These are phyloP conservation scores for Bombyx huttoni DNA, from an alignment of 2,888 invertebrate genomes.

Conservation along the genomic window DNA sequence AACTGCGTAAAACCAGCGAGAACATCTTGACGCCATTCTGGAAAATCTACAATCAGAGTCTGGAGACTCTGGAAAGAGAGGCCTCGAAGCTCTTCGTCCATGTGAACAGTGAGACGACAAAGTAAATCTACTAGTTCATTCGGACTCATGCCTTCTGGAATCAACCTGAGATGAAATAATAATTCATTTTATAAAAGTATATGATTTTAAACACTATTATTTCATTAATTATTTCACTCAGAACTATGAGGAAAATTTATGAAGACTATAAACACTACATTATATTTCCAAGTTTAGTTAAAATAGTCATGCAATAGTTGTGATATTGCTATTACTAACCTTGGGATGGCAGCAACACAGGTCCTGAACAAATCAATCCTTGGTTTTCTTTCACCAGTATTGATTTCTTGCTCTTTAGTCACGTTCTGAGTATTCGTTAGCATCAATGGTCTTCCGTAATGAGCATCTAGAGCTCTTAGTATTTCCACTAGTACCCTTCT, in stretches of 20 bases:
- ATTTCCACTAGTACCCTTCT: conserved; percentile 96
- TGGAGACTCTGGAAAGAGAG: conserved; percentile 96
- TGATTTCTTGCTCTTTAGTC: conserved; percentile 94
- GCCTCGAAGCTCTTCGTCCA: conserved; percentile 97
- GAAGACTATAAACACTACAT: no score
- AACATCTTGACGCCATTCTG: conserved; percentile 98
- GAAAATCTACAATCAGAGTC: conserved; percentile 95
- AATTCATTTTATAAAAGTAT: background rate
- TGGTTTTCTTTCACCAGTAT: conserved; percentile 96
- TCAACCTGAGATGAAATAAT: conserved; percentile 74
- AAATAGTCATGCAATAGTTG: no score
- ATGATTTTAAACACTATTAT: background rate
- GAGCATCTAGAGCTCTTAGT: conserved; percentile 91
- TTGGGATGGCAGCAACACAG: conserved; percentile 97
- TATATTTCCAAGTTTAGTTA: no score
- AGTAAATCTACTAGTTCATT: conserved; percentile 95
- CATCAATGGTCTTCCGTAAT: conserved; percentile 97
- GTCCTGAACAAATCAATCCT: conserved; percentile 98
- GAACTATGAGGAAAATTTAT: no score
- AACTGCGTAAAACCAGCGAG: conserved; percentile 95
- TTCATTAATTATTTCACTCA: no score
- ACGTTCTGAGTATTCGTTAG: conserved; percentile 96
- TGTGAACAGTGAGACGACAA: conserved; percentile 94
- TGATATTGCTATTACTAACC: conserved; percentile 20
- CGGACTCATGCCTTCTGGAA: conserved; percentile 97